Conservation (phyloP, 2,888 invertebrate genomes). For the Philonicus albiceps region DNA sequence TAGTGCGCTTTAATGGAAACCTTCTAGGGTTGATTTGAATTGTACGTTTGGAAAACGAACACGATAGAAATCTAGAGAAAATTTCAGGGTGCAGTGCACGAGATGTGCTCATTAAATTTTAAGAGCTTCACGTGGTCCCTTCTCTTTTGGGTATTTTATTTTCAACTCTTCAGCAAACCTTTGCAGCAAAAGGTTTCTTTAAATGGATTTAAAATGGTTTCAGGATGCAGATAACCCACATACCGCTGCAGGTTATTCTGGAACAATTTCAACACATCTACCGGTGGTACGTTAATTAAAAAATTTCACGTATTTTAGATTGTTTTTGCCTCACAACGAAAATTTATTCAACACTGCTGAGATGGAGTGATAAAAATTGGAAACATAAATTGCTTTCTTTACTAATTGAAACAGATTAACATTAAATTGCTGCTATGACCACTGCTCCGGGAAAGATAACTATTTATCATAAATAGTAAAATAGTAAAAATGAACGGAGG, state of each 20-base stretch:
- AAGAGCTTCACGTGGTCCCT: neutral
- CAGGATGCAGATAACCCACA: neutral
- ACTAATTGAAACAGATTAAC: neutral
- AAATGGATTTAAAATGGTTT: neutral
- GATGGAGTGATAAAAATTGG: neutral
- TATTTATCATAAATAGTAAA: no score
- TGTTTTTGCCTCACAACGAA: neutral
- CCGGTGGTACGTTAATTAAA: neutral
- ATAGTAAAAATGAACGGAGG: no score
- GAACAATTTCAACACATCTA: neutral
- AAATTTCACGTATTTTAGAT: neutral
- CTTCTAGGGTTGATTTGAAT: neutral
- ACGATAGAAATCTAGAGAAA: neutral
- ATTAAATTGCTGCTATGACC: no score
- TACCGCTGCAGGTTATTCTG: neutral
- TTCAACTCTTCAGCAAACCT: neutral
- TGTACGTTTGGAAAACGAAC: neutral
- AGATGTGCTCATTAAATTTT: neutral
- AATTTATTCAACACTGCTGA: neutral
- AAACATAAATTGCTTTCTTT: neutral
- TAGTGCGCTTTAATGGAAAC: neutral
- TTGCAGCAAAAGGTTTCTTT: neutral
- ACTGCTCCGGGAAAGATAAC: no score
- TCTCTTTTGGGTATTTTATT: neutral
- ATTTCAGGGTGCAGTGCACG: neutral